A percentile compares a stretch with the other conserved stretches of the same genome.
Conservation (phyloP, 2,888 invertebrate species). For the Harpagoxenus sublaevis region DNA sequence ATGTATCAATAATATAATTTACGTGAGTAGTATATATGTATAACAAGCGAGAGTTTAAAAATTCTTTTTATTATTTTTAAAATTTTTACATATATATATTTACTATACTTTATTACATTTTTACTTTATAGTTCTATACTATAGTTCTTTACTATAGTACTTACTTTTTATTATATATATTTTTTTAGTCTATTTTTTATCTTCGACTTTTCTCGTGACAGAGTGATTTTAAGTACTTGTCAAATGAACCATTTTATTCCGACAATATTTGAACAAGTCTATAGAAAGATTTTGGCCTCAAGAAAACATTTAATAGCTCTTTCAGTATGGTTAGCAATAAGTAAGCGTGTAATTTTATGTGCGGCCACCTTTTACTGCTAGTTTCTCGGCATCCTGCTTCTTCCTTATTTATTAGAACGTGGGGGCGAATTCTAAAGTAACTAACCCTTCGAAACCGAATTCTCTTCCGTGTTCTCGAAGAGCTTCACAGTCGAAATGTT, state of each 20-base stretch:
- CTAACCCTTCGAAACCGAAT: constrained; percentile 43
- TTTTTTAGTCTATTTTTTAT: background rate
- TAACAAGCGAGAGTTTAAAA: background rate
- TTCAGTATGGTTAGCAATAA: constrained; percentile 50
- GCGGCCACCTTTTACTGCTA: constrained; percentile 54
- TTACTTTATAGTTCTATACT: background rate
- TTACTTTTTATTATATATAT: background rate
- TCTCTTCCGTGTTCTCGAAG: background rate
- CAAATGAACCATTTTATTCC: background rate
- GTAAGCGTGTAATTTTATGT: constrained; percentile 58
- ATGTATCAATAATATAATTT: background rate
- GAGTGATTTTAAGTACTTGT: background rate
- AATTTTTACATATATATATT: background rate
- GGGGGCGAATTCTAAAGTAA: constrained; percentile 64
- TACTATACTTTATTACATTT: background rate
- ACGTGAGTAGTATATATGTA: background rate
- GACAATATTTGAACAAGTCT: constrained; percentile 1
- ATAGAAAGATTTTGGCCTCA: background rate
- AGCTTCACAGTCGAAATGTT: constrained; percentile 55
- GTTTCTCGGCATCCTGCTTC: constrained; percentile 48
- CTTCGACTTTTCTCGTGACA: background rate
- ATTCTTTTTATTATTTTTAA: background rate
- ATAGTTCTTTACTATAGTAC: too few relatives aligned
- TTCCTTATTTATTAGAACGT: constrained; percentile 24
- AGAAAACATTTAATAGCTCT: constrained; percentile 34